phyloP scores from a whole-genome alignment of 2,797 vertebrate species.

The Podargus strigoides region DNA sequence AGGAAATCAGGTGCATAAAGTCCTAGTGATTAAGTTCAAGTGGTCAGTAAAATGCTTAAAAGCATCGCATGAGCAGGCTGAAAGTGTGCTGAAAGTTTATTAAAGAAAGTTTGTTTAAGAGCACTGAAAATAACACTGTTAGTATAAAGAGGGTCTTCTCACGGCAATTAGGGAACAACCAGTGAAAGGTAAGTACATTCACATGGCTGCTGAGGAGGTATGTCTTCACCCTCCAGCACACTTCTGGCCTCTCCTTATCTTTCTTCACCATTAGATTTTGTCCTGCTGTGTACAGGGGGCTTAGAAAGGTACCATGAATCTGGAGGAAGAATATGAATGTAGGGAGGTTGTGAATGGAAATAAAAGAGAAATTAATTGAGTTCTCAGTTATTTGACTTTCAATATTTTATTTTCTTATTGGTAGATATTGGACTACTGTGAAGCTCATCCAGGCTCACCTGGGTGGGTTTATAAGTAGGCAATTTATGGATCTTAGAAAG shows the following conservation, averaged over 20 bases:
- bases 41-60: background rate
- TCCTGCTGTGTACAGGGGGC: rapidly evolving
- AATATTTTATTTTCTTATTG: background rate
- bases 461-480: background rate
- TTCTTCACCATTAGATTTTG: background rate
- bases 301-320: background rate
- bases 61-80: background rate
- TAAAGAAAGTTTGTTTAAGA: background rate
- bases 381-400: background rate
- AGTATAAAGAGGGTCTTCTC: background rate
- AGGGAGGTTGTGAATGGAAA: background rate
- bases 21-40: background rate
- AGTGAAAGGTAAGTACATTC: background rate
- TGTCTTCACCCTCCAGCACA: background rate
- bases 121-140: background rate
- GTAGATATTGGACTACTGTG: background rate
- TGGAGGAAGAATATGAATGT: background rate
- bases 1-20: background rate
- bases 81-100: background rate
- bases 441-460: background rate
- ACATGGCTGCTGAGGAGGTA: background rate
- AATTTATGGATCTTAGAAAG: background rate
- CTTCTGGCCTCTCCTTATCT: background rate
- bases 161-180: background rate
- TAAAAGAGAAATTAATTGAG: background rate